These are phyloP conservation scores for Elysia chlorotica DNA, from an alignment of 1,140 invertebrate genomes.

Conservation along the genomic window DNA sequence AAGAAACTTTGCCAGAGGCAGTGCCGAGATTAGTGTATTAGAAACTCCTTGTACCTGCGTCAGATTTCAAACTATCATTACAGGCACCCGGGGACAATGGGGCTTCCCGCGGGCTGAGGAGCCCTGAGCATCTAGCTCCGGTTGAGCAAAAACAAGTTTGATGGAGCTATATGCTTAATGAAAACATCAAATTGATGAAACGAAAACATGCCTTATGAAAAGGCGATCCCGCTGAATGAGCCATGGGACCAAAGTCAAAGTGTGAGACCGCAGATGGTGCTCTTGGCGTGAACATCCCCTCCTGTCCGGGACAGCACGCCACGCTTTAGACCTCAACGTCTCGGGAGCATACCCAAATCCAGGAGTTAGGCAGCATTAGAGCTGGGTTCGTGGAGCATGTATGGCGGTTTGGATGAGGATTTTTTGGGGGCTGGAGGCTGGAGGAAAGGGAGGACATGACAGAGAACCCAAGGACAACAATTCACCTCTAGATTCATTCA, in stretches of 20 bases:
- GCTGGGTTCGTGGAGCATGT: too few species aligned
- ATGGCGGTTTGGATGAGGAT: too few species aligned
- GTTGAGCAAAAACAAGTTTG: not conserved
- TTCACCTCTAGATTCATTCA: too few species aligned
- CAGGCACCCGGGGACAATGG: slow-evolving; percentile 14
- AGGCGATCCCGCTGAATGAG: not conserved
- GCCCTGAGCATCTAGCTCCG: slow-evolving; percentile 1
- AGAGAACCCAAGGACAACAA: too few species aligned
- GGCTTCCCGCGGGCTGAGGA: not conserved
- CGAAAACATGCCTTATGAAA: slow-evolving; percentile 17
- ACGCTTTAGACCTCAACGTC: too few species aligned
- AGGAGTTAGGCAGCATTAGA: too few species aligned
- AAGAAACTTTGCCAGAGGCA: not conserved
- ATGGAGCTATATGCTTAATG: slow-evolving; percentile 27
- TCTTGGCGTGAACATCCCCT: not conserved
- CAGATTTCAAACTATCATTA: slow-evolving; percentile 28
- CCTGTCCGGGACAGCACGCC: not conserved
- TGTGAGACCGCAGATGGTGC: not conserved
- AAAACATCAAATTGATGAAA: slow-evolving; percentile 31
- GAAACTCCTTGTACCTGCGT: slow-evolving; percentile 19
- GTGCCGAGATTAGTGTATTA: slow-evolving; percentile 24
- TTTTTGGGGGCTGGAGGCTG: too few species aligned
- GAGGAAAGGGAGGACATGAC: too few species aligned
- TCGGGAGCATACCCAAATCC: too few species aligned
- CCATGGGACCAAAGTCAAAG: not conserved